A percentile compares a stretch with the other conserved stretches of the same genome.
phyloP scores from a whole-genome alignment of 2,797 vertebrate genomes.

The Serranus cabrilla region DNA sequence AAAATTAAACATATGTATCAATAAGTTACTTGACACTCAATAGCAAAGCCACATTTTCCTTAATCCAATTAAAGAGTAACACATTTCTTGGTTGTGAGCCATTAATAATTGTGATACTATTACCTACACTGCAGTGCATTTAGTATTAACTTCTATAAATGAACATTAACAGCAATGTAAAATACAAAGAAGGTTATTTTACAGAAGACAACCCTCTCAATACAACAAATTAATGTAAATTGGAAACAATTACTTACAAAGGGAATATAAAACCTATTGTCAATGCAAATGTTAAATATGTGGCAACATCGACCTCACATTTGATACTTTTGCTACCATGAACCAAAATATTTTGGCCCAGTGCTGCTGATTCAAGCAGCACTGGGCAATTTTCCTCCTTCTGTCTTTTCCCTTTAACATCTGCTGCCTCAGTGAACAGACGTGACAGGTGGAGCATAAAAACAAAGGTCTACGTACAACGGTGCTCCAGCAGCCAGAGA shows the following conservation, averaged over 20 bases:
- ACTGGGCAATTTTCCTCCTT: background rate
- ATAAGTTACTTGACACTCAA: no score
- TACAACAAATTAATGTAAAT: background rate
- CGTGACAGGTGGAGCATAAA: background rate
- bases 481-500: constrained; percentile 1
- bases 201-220: no score
- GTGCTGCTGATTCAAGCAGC: background rate
- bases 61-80: no score
- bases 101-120: no score
- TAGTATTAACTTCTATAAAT: no score
- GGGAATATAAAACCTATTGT: background rate
- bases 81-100: no score
- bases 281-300: background rate
- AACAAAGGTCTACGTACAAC: constrained; percentile 1
- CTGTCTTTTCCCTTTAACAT: background rate
- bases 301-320: background rate
- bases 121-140: no score
- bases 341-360: background rate
- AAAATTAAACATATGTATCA: no score
- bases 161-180: no score
- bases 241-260: background rate
- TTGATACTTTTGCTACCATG: background rate
- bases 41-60: no score
- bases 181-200: no score
- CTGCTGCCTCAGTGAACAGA: background rate